Conservation (phyloP, 2,888 invertebrate genomes). For the Athripsodes cinereus region DNA sequence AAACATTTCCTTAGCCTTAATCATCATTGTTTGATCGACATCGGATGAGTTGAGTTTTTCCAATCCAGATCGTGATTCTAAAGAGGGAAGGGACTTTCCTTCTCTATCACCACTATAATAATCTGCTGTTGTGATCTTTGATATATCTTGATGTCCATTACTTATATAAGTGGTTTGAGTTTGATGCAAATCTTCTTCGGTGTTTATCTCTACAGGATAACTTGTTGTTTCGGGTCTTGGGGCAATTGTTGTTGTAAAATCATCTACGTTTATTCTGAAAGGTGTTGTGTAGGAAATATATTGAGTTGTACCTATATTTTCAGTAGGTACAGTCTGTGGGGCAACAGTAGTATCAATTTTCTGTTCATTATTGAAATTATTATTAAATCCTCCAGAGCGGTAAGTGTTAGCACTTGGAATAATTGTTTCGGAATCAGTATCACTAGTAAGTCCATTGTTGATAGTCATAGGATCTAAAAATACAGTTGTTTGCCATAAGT, state of each 20-base stretch:
- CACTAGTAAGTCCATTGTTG: constrained; percentile 56
- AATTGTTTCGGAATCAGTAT: constrained; percentile 34
- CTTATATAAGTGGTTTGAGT: constrained; percentile 3
- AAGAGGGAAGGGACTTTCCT: constrained; percentile 38
- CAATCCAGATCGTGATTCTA: constrained; percentile 38
- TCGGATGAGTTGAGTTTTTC: constrained; percentile 55
- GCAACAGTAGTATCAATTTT: constrained; percentile 22
- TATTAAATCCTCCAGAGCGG: constrained; percentile 29
- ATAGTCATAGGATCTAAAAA: constrained; percentile 65
- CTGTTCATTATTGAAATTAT: constrained; percentile 6
- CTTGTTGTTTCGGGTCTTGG: constrained; percentile 26
- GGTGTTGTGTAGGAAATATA: constrained; percentile 21
- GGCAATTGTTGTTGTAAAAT: constrained; percentile 23
- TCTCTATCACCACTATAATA: constrained; percentile 31
- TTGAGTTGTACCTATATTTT: constrained; percentile 17
- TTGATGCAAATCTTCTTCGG: constrained; percentile 13
- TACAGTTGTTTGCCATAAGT: constrained; percentile 61
- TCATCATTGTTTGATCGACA: constrained; percentile 59
- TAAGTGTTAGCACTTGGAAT: constrained; percentile 38
- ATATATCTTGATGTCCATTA: constrained; percentile 8
- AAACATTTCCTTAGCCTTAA: constrained; percentile 70
- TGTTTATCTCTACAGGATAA: constrained; percentile 25
- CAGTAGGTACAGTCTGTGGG: constrained; percentile 17
- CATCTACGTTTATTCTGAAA: constrained; percentile 12
- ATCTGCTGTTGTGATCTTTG: background rate